A percentile compares a stretch with the other conserved stretches of the same genome.
phyloP scores from a whole-genome alignment of 2,797 vertebrate genomes.

The Rhynchotus rufescens region DNA sequence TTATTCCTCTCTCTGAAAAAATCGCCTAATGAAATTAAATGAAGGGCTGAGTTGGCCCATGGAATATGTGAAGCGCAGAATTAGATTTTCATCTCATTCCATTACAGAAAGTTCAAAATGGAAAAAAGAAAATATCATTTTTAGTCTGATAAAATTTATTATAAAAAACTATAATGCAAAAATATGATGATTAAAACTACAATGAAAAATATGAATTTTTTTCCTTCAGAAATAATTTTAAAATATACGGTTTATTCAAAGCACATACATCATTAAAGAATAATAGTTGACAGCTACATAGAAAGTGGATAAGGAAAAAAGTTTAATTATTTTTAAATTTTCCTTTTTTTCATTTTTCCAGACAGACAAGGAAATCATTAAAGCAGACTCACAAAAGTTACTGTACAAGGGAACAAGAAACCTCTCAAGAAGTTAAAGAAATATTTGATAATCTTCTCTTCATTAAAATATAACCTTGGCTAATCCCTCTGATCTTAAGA shows the following conservation, averaged over 20 bases:
- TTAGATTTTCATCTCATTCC: not conserved
- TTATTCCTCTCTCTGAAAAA: not conserved
- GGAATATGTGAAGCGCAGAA: not conserved
- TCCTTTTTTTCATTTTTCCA: not conserved
- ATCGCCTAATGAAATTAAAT: not conserved
- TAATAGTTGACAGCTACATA: not conserved
- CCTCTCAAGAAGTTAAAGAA: not conserved
- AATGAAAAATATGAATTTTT: not conserved
- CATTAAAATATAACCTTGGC: not conserved
- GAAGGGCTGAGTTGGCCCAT: not conserved
- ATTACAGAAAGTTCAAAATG: not conserved
- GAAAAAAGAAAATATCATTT: not conserved
- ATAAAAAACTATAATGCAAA: not conserved
- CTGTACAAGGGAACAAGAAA: not conserved
- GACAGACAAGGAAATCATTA: not conserved
- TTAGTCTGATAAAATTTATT: not conserved
- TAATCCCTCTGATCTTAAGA: not conserved
- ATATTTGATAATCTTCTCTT: not conserved
- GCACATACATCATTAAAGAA: not conserved
- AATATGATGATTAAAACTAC: not conserved
- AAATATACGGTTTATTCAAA: conserved; percentile 15
- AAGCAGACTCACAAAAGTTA: not conserved
- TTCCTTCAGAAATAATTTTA: not conserved
- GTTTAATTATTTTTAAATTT: conserved; percentile 23
- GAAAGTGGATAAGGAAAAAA: not conserved